Evolutionary conservation across 2,113 vertebrate genomes (phyloP).

Genomic region (Petaurus breviceps): DNA sequence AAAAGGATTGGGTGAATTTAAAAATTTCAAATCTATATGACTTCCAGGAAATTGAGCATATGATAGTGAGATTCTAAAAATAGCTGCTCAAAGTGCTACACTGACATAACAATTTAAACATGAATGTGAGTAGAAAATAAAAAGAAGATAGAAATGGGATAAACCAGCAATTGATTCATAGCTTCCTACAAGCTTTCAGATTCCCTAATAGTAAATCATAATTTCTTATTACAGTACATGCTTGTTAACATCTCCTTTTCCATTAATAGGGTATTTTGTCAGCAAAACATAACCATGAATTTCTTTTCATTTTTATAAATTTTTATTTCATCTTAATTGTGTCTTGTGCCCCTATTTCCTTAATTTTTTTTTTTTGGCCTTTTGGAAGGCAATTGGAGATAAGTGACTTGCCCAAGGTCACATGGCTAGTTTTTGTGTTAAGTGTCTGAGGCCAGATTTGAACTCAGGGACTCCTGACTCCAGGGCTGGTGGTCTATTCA

Average conservation of each 20-base stretch:
- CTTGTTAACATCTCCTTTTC: conserved; percentile 51
- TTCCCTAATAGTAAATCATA: conserved; percentile 23
- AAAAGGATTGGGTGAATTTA: not conserved
- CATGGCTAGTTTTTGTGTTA: too few relatives aligned
- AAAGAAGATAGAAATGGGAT: conserved; percentile 28
- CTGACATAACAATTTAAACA: conserved; percentile 40
- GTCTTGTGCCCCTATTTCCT: conserved; percentile 15
- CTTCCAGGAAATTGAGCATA: not conserved
- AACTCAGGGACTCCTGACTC: too few relatives aligned
- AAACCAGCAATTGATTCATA: conserved; percentile 47
- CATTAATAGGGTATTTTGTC: conserved; percentile 44
- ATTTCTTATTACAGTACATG: conserved; percentile 10
- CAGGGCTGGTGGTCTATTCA: too few relatives aligned
- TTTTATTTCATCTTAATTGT: conserved; percentile 50
- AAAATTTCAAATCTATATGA: not conserved
- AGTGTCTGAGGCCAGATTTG: too few relatives aligned
- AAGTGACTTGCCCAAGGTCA: too few relatives aligned
- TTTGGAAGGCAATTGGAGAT: too few relatives aligned
- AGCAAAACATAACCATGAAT: not conserved
- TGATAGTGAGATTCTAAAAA: not conserved
- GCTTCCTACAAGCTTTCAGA: conserved; percentile 31
- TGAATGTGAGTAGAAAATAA: conserved; percentile 17
- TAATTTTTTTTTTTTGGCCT: too few relatives aligned
- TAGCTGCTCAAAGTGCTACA: not conserved
- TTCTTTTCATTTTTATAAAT: conserved; percentile 36